Conservation (phyloP, 2,113 vertebrate species). For the Setophaga coronata region DNA sequence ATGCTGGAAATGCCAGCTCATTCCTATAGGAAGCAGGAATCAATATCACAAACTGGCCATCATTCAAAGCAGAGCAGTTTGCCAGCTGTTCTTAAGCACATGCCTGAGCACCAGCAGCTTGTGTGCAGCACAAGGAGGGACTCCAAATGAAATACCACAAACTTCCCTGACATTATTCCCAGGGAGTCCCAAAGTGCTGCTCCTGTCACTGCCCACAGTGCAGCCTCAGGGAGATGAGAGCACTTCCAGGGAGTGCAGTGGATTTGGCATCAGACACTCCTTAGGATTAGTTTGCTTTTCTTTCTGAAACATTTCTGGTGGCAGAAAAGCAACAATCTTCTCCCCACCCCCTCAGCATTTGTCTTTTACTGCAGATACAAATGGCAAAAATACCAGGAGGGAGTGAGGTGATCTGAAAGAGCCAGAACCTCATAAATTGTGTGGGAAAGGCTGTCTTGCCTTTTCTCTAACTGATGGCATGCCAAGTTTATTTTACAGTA, state of each 20-base stretch:
- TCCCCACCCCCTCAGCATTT: not conserved
- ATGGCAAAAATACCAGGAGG: not conserved
- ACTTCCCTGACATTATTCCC: not conserved
- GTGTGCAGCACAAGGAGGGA: not conserved
- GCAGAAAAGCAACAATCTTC: not conserved
- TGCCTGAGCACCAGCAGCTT: not conserved
- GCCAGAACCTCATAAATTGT: slow-evolving; percentile 51
- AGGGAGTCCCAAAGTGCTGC: not conserved
- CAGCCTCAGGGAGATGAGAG: not conserved
- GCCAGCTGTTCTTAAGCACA: not conserved
- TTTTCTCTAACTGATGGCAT: slow-evolving; percentile 32
- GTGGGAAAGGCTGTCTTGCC: slow-evolving; percentile 21
- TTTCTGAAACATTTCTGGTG: not conserved
- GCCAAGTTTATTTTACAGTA: slow-evolving; percentile 61
- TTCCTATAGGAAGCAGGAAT: not conserved
- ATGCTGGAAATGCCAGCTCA: not conserved
- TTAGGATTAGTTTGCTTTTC: not conserved
- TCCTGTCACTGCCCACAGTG: not conserved
- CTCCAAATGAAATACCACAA: not conserved
- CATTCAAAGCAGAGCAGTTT: not conserved
- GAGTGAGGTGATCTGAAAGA: slow-evolving; percentile 44
- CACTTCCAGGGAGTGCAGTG: not conserved
- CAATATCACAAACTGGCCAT: not conserved
- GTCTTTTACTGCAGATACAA: not conserved
- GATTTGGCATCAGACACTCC: not conserved